Evolutionary conservation across 2,797 vertebrate genomes (phyloP).

Genomic region (Apogon talboti): DNA sequence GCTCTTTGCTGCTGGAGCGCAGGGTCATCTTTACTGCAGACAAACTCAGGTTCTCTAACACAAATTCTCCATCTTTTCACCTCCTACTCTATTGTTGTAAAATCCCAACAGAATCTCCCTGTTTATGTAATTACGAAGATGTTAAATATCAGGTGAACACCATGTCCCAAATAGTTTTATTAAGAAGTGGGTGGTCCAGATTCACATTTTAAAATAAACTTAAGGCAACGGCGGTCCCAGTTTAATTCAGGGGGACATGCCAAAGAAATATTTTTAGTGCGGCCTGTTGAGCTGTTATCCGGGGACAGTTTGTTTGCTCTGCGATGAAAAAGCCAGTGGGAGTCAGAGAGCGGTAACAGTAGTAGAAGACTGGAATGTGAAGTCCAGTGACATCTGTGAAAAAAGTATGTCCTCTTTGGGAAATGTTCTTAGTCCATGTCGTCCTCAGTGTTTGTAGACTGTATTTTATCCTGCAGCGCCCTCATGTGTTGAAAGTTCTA

Average conservation of each 20-base stretch:
- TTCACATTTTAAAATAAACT: slow-evolving; percentile 38
- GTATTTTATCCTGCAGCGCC: slow-evolving; percentile 29
- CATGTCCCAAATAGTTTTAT: slow-evolving; percentile 23
- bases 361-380: slow-evolving; percentile 58
- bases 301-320: slow-evolving; percentile 61
- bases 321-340: slow-evolving; percentile 52
- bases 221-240: slow-evolving; percentile 11
- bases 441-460: not conserved
- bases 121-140: slow-evolving; percentile 25
- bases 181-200: slow-evolving; percentile 55
- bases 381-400: slow-evolving; percentile 59
- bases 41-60: slow-evolving; percentile 90
- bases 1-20: slow-evolving; percentile 93
- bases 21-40: slow-evolving; percentile 96
- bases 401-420: slow-evolving; percentile 48
- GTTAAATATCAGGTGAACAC: slow-evolving; percentile 19
- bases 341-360: slow-evolving; percentile 50
- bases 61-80: not conserved
- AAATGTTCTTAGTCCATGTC: slow-evolving; percentile 34
- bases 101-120: not conserved
- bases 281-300: slow-evolving; percentile 30
- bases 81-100: not conserved
- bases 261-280: slow-evolving; percentile 59
- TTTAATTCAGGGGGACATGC: slow-evolving; percentile 49
- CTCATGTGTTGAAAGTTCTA: slow-evolving; percentile 34